phyloP scores from a whole-genome alignment of 2,113 vertebrate genomes.

The Glaucomys volans region DNA sequence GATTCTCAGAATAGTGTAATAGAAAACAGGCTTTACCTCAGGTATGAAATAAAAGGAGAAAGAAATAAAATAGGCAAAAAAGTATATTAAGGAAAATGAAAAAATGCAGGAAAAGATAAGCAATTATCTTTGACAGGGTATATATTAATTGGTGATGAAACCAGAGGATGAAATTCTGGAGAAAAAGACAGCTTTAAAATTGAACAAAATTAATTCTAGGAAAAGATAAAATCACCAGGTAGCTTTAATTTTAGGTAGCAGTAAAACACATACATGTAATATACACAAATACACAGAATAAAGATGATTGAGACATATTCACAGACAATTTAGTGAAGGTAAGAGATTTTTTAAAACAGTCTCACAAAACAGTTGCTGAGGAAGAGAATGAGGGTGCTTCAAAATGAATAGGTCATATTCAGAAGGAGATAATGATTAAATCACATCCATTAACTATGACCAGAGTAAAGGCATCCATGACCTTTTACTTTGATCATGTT shows the following conservation, averaged over 20 bases:
- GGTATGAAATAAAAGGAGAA: not conserved
- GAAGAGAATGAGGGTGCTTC: not conserved
- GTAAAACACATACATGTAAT: not conserved
- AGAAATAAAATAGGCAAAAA: not conserved
- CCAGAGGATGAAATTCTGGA: not conserved
- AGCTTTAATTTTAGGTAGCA: not conserved
- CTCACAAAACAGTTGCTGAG: not conserved
- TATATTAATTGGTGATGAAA: not conserved
- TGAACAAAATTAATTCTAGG: not conserved
- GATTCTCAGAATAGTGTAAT: not conserved
- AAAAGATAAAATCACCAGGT: not conserved
- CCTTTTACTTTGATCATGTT: slow-evolving; percentile 38
- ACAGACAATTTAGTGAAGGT: not conserved
- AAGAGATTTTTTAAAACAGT: not conserved
- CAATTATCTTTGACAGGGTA: not conserved
- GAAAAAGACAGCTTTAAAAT: not conserved
- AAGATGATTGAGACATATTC: not conserved
- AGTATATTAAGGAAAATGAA: not conserved
- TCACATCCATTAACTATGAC: not conserved
- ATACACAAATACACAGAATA: not conserved
- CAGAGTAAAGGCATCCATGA: not conserved
- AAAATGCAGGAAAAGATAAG: not conserved
- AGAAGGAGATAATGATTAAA: not conserved
- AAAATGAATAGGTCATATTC: not conserved
- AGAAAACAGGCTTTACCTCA: slow-evolving; percentile 31